Base-by-base conservation (phyloP, 2,113 vertebrate genomes). In the Datnioides undecimradiatus region DNA sequence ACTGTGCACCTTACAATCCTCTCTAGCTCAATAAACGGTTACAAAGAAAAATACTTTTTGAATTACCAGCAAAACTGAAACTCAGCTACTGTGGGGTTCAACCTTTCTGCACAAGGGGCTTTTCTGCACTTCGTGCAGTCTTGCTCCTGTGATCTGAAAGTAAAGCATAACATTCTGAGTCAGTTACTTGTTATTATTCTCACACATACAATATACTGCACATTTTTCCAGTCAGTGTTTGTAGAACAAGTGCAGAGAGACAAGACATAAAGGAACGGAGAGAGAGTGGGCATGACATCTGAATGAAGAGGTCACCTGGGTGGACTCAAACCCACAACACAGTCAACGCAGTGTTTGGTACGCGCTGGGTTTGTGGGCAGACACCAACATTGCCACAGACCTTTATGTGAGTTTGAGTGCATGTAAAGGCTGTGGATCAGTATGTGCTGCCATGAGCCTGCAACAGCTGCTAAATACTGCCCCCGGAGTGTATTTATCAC, bases 1-100 rank as follows among this genome's bases (percentile, higher is more conserved):
- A 83, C 84, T 64, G 67, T 55, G 79, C 80, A 79, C 79, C 78
- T 84, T 84, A 45, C 78, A 77, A 77, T 90, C 79, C 88, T 90
- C 86, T 87, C 64, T 19, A 46, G 78, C 71, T 83, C 80, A 81
- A 76, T 86, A 75, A 86, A 79, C 19, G 54, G 85, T 80, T 81
- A 72, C 84, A 83, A 76, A 83, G 69, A 88, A 78, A 85, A 84
- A 67, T 3, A 79, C 58, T 60, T 89, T 86, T 74, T 69, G 69
- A 79, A 84, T 83, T 82, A 77, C 62, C 36, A 40, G 57, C 70
- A 81, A 85, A 85, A 86, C 54, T 74, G 41, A 88, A 85, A 76
- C 62, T 74, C 60, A 54, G 75, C 64, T 43, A 48, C 62, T 11
- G 2, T 21, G 14, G 43, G 23, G 17, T 46, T 84, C 73, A 81